phyloP scores from a whole-genome alignment of 2,113 vertebrate species.

The Erpornis zantholeuca region DNA sequence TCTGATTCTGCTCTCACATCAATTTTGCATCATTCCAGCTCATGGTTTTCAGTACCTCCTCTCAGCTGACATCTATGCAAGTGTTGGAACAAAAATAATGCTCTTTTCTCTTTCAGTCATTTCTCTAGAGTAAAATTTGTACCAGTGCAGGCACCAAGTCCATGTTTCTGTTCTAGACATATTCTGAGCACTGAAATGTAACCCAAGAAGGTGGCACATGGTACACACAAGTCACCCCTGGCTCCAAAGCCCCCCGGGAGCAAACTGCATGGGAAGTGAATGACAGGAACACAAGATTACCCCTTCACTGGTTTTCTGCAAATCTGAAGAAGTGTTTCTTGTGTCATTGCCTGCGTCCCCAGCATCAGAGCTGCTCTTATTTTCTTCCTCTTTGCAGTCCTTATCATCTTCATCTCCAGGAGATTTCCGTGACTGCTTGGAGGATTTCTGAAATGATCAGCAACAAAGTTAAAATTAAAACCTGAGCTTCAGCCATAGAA shows the following conservation, averaged over 20 bases:
- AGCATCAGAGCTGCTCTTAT: constrained; percentile 90
- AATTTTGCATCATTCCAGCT: constrained; percentile 14
- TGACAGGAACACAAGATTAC: constrained; percentile 62
- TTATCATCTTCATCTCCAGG: constrained; percentile 90
- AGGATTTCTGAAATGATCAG: constrained; percentile 81
- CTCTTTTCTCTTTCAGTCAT: background rate
- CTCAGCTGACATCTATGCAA: constrained; percentile 6
- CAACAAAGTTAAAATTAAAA: constrained; percentile 27
- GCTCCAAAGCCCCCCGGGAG: background rate
- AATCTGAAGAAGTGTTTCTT: constrained; percentile 85
- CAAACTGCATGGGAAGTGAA: background rate
- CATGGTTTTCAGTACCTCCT: background rate
- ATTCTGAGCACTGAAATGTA: background rate
- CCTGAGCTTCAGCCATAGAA: background rate
- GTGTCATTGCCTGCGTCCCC: constrained; percentile 89
- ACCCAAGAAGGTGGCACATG: rapidly evolving
- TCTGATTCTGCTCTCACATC: constrained; percentile 32
- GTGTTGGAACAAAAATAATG: background rate
- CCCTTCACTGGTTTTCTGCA: constrained; percentile 89
- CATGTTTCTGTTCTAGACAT: background rate
- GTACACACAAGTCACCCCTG: background rate
- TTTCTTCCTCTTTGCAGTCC: constrained; percentile 92
- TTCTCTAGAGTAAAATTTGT: background rate
- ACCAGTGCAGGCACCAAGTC: background rate
- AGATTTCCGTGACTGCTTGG: constrained; percentile 91